Base-by-base conservation (phyloP, 1,140 invertebrate species). In the Heliconius congener region DNA sequence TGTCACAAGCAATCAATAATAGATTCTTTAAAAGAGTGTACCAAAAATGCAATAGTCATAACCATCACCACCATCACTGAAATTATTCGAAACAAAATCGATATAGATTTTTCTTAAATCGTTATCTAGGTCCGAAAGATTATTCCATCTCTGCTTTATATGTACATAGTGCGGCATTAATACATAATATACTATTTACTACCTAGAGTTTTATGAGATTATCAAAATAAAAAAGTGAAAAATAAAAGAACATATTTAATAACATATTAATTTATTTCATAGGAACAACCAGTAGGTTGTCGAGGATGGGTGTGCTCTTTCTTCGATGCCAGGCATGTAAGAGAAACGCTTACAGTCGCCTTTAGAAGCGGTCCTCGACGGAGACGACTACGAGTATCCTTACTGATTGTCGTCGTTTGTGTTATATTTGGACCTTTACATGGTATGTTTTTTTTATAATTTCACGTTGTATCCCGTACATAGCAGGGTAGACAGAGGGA, bases 381-480 rank as follows among this genome's bases (percentile, higher is more conserved):
- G 55, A 83, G 95, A 74, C 89, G 94, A 52, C 90, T 95, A 13
- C 82, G 95, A 57, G 94, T 95, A 1, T 94, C 94, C 1, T 79
- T 94, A 13, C 90, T 95, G 3, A 95, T 95, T 77, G 89, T 95
- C 9, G 90, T 95, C 46, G 94, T 95, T 8, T 93, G 95, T 76
- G 92, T 95, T 57, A 91, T 95, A 74, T 94, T 95, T 73, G 95
- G 95, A 76, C 95, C 95, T 23, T 87, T 94, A 46, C 93, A 95
- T 85, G 95, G 93, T 93, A 57, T 88, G 85, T 84, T 39, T 23
- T 42, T 9, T 27, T 23, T 23, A 8, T 23, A 60, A 8, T 23
- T 60, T 60, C n/a, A 57, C 3, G n/a, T 5, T 57, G 55, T 23
- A n/a, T 3, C 2, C n/a, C 9, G 55, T 9, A 57, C 55, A 57